Evolutionary conservation across 2,797 vertebrate genomes (phyloP).

Genomic region (Sebastes alutus): DNA sequence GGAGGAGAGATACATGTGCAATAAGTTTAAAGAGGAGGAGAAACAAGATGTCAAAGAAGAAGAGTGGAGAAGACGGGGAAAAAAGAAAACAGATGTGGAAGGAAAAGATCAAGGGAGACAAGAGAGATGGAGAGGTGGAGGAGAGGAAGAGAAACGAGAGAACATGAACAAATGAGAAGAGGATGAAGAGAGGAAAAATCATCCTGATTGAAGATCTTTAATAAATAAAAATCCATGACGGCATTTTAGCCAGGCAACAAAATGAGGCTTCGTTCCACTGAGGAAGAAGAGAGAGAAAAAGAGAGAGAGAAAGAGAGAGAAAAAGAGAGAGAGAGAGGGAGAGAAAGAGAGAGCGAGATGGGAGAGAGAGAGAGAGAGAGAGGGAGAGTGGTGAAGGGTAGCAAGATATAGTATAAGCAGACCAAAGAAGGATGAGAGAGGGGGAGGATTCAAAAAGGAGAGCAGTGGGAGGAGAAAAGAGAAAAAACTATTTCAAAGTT

Average conservation of each 20-base stretch:
- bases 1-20: neutral
- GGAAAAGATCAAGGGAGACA: neutral
- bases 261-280: neutral
- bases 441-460: slow-evolving; percentile 3
- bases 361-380: neutral
- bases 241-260: slow-evolving; percentile 2
- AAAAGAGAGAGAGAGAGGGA: neutral
- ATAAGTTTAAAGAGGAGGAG: neutral
- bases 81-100: neutral
- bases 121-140: neutral
- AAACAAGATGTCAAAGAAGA: neutral
- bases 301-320: neutral
- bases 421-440: slow-evolving; percentile 6
- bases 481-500: neutral
- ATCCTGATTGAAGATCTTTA: neutral
- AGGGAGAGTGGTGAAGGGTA: neutral
- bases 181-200: neutral
- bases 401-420: neutral
- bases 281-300: neutral
- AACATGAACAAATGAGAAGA: neutral
- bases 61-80: neutral
- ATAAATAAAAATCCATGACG: slow-evolving; percentile 7
- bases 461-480: neutral
- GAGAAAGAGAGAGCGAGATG: neutral
- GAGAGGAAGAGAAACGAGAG: neutral